phyloP scores from a whole-genome alignment of 1,140 invertebrate genomes.

The Ceratoteleas bidentatus region DNA sequence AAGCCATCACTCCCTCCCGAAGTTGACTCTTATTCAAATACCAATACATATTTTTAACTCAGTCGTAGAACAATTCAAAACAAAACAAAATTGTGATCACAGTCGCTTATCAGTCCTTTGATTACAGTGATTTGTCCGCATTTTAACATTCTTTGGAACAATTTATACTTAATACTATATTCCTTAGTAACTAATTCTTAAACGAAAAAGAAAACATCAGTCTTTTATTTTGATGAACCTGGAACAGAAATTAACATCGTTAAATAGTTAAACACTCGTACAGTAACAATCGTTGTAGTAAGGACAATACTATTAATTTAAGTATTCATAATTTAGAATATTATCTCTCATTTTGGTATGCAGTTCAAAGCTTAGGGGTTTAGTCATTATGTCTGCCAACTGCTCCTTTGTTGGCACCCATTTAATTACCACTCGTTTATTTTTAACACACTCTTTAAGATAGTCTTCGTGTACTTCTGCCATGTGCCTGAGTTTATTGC shows the following conservation, averaged over 20 bases:
- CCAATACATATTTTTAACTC: too few relatives aligned
- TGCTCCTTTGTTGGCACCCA: not conserved
- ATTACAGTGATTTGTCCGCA: too few relatives aligned
- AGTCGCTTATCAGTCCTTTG: too few relatives aligned
- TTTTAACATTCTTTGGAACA: too few relatives aligned
- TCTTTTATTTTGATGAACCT: not conserved
- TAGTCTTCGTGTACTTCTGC: constrained; percentile 1
- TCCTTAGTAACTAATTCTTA: too few relatives aligned
- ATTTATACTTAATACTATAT: too few relatives aligned
- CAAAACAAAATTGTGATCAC: too few relatives aligned
- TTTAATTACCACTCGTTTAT: not conserved
- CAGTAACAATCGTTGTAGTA: not conserved
- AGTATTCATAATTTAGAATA: not conserved
- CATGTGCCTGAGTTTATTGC: too few relatives aligned
- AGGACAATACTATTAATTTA: too few relatives aligned
- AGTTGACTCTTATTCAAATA: not conserved
- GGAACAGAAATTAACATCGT: not conserved
- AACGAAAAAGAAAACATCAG: too few relatives aligned
- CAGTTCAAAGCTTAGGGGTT: not conserved
- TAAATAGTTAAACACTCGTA: not conserved
- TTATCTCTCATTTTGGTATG: not conserved
- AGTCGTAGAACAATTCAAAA: too few relatives aligned
- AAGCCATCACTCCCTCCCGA: not conserved
- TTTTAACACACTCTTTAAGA: not conserved
- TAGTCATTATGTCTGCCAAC: not conserved